Base-by-base conservation (phyloP, 2,113 vertebrate species). In the Ondatra zibethicus region DNA sequence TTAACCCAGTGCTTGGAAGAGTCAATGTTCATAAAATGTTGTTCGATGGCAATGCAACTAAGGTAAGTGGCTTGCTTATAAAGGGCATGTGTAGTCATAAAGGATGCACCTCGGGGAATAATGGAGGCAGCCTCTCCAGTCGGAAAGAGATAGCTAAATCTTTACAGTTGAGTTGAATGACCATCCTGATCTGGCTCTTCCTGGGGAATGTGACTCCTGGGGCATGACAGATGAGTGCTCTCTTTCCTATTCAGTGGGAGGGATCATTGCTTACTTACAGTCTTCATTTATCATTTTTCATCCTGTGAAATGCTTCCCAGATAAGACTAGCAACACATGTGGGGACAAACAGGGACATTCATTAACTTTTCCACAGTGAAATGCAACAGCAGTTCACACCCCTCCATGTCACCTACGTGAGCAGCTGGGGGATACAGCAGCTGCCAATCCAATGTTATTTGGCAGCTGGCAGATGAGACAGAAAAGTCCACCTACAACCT, bases 241-340 rank as follows among this genome's bases (percentile, higher is more conserved):
- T 42, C 33, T 76, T 1, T 61, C 33, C 31, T 52, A 66, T 47
- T 95, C 3, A 7, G 92, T 4, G 14, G 42, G 36, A 91, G 23
- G 14, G n/a, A 94, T 42, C 68, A 39, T 87, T 95, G 73, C 58
- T 89, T 87, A 96, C 39, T 16, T 42, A 42, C 25, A 91, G 55
- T 77, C 91, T 89, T 86, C 27, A 45, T 73, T 96, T 82, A 10
- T 92, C 66, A 50, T 93, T 91, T 47, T 85, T 89, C 73, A 42
- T 45, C 63, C 75, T 93, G 84, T 81, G 75, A 96, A 95, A 96
- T 76, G 72, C 33, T 95, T 91, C 86, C 17, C 13, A 87, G 36
- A 68, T 91, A 25, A 88, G 68, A 55, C 45, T 78, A 84, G 63
- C 11, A 91, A 52, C 25, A 89, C 55, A 66, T 80, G 19, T 77